Evolutionary conservation across 2,797 vertebrate species (phyloP).

Genomic region (Pampus argenteus): DNA sequence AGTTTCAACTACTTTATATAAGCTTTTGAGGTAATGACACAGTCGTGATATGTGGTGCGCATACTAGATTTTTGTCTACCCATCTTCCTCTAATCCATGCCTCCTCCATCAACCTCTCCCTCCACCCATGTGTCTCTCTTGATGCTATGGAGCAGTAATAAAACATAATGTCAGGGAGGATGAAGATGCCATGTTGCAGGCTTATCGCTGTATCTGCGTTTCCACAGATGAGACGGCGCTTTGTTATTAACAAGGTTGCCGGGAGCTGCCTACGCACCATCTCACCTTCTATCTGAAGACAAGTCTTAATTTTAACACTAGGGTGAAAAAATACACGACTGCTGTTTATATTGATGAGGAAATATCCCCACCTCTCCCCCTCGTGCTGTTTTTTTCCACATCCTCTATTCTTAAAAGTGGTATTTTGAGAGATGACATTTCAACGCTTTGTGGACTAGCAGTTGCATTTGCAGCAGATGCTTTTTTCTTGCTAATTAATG

Average conservation of each 20-base stretch:
- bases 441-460: slow-evolving; percentile 39
- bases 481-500: slow-evolving; percentile 65
- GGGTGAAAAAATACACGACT: slow-evolving; percentile 9
- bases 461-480: slow-evolving; percentile 56
- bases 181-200: slow-evolving; percentile 44
- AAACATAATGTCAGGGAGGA: slow-evolving; percentile 48
- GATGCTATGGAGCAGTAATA: slow-evolving; percentile 30
- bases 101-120: slow-evolving; percentile 23
- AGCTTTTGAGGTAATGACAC: too few relatives aligned
- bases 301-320: slow-evolving; percentile 33
- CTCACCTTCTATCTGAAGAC: slow-evolving; percentile 28
- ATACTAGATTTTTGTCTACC: too few relatives aligned
- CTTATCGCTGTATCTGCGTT: slow-evolving; percentile 35
- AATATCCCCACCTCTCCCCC: slow-evolving; percentile 23
- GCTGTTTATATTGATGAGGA: slow-evolving; percentile 29
- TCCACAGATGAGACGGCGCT: slow-evolving; percentile 34
- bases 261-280: slow-evolving; percentile 33
- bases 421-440: slow-evolving; percentile 40
- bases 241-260: slow-evolving; percentile 57
- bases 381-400: slow-evolving; percentile 15
- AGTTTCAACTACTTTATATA: too few relatives aligned
- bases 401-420: slow-evolving; percentile 2
- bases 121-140: slow-evolving; percentile 31
- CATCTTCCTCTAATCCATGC: slow-evolving; percentile 15
- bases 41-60: too few relatives aligned